phyloP scores from a whole-genome alignment of 2,797 vertebrate genomes.

The Stomatorhinus walkeri region DNA sequence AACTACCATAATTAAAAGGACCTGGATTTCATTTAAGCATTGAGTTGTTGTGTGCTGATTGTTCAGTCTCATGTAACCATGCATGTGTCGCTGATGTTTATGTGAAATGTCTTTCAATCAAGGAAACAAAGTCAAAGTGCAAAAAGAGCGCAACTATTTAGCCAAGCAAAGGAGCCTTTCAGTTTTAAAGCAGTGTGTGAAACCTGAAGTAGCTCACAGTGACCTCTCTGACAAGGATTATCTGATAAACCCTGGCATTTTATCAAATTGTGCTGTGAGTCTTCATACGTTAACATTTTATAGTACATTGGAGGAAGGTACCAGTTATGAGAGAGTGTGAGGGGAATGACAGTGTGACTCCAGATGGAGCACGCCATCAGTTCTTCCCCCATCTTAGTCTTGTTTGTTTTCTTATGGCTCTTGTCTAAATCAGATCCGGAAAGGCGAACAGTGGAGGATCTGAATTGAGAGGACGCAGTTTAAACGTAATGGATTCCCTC shows the following conservation, averaged over 20 bases:
- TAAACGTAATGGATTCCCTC: not conserved
- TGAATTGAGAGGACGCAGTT: not conserved
- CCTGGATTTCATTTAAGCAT: not conserved
- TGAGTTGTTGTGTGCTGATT: not conserved
- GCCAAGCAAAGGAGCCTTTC: not conserved
- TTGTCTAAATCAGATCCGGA: not conserved
- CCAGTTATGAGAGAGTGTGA: not conserved
- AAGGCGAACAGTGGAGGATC: not conserved
- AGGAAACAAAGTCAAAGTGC: not conserved
- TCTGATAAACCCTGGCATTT: not conserved
- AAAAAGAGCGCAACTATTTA: not conserved
- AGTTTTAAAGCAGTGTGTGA: not conserved
- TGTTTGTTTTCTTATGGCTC: not conserved
- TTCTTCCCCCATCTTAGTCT: not conserved
- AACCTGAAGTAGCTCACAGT: not conserved
- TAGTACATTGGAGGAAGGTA: not conserved
- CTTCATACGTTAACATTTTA: not conserved
- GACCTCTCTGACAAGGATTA: not conserved
- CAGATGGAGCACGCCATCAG: not conserved
- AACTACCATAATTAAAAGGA: not conserved
- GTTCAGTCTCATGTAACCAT: not conserved
- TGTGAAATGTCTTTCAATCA: not conserved
- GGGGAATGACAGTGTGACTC: not conserved
- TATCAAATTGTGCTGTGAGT: not conserved
- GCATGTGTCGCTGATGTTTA: not conserved